A percentile compares a stretch with the other conserved stretches of the same genome.
These are phyloP conservation scores for Agonopterix heracliana DNA, from an alignment of 2,888 invertebrate genomes.

Conservation along the genomic window DNA sequence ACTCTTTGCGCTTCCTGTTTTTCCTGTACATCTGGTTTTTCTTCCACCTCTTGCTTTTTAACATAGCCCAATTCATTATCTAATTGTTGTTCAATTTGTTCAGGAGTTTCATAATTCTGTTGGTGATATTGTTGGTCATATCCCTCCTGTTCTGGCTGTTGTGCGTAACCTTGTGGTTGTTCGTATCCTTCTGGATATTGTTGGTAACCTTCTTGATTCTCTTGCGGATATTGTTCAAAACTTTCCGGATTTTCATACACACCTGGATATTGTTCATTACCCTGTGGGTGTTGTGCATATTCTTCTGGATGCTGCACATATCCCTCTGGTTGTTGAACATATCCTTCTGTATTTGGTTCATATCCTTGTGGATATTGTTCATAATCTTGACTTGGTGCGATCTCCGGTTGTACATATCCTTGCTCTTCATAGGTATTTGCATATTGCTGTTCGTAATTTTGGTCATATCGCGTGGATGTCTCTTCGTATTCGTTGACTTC, in stretches of 20 bases:
- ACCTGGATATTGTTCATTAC: slow-evolving; percentile 18
- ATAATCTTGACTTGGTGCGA: slow-evolving; percentile 19
- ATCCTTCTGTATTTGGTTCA: slow-evolving; percentile 13
- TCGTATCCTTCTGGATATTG: slow-evolving; percentile 5
- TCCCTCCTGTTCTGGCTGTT: slow-evolving; percentile 11
- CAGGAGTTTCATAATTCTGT: slow-evolving; percentile 22
- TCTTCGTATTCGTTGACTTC: slow-evolving; percentile 48
- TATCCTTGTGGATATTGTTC: slow-evolving; percentile 14
- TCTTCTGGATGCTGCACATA: slow-evolving; percentile 10
- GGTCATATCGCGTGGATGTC: slow-evolving; percentile 45
- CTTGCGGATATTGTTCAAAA: slow-evolving; percentile 9
- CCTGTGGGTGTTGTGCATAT: slow-evolving; percentile 11
- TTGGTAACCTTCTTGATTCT: no score
- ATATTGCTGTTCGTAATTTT: slow-evolving; percentile 52
- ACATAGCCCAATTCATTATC: slow-evolving; percentile 36
- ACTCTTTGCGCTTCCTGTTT: background rate
- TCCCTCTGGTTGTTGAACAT: slow-evolving; percentile 10
- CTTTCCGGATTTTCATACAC: slow-evolving; percentile 13
- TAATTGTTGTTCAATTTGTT: slow-evolving; percentile 32
- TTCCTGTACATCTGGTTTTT: slow-evolving; percentile 2
- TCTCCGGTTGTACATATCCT: slow-evolving; percentile 5
- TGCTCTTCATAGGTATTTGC: slow-evolving; percentile 8
- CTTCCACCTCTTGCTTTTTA: slow-evolving; percentile 12
- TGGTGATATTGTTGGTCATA: slow-evolving; percentile 21
- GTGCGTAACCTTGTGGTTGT: slow-evolving; percentile 7